A percentile compares a stretch with the other conserved stretches of the same genome.
These are phyloP conservation scores for Cladorhizidae sp. DNA, from an alignment of 37 sponge, comb jelly and placozoan species.

Conservation along the genomic window DNA sequence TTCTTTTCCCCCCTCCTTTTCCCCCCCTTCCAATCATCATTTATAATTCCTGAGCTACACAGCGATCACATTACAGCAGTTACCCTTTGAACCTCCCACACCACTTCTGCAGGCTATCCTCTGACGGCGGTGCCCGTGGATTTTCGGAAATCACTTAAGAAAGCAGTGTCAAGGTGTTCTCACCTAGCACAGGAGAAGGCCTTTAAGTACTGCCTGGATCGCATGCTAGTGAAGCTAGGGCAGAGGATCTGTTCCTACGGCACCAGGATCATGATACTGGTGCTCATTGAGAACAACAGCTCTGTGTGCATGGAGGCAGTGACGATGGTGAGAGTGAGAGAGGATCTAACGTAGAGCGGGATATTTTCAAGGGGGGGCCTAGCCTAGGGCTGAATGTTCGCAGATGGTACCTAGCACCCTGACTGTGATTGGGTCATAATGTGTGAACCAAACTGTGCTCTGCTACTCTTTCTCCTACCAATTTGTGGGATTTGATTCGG, in stretches of 20 bases:
- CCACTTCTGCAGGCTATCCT: slow-evolving; percentile 26
- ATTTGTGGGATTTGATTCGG: too few species aligned
- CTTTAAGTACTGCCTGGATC: slow-evolving; percentile 24
- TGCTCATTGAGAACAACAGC: slow-evolving; percentile 13
- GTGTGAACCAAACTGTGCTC: too few species aligned
- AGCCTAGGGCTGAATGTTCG: too few species aligned
- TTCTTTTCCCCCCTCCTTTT: not conserved
- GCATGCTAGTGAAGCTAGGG: slow-evolving; percentile 12
- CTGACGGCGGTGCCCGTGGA: not conserved
- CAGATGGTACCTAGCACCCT: too few species aligned
- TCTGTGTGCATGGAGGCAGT: slow-evolving; percentile 7
- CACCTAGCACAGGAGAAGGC: slow-evolving; percentile 14
- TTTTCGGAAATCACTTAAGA: not conserved
- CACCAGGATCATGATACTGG: slow-evolving; percentile 25
- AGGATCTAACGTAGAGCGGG: not conserved
- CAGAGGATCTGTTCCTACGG: slow-evolving; percentile 10
- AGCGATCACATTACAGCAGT: too few species aligned
- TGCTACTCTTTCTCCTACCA: too few species aligned
- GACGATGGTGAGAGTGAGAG: slow-evolving; percentile 17
- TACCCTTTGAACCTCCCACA: too few species aligned
- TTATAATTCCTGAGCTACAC: too few species aligned
- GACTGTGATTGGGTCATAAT: too few species aligned
- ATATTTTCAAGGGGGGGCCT: too few species aligned
- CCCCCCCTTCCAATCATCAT: too few species aligned
- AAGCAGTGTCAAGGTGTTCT: not conserved